Conservation (phyloP, 2,888 invertebrate genomes). For the Venustoraphidia nigricollis region DNA sequence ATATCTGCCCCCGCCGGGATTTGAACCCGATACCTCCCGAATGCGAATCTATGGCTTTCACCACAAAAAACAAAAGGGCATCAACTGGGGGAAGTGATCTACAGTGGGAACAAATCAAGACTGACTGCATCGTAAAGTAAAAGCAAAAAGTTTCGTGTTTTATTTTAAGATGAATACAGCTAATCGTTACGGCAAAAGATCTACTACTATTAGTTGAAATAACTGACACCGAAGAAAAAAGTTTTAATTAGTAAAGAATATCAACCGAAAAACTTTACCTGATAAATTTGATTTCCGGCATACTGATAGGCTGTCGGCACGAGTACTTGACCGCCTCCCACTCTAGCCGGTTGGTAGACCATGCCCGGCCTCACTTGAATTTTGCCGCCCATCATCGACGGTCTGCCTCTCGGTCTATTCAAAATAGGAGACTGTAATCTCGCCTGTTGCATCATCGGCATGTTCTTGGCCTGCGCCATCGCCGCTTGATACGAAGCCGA, state of each 20-base stretch:
- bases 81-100: no score
- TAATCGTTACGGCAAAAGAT: no score
- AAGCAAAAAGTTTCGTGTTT: no score
- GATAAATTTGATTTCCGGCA: conserved; percentile 43
- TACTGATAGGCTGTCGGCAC: conserved; percentile 44
- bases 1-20: no score
- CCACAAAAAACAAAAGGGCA: no score
- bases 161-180: no score
- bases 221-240: background rate
- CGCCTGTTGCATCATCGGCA: conserved; percentile 25
- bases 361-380: conserved; percentile 29
- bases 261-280: conserved; percentile 29
- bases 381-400: conserved; percentile 16
- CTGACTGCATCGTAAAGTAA: no score
- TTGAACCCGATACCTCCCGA: no score
- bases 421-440: conserved; percentile 22
- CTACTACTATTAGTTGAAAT: no score
- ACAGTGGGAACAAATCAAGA: no score
- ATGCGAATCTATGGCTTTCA: no score
- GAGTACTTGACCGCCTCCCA: conserved; percentile 34
- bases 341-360: conserved; percentile 50
- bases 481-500: conserved; percentile 31
- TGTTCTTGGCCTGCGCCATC: conserved; percentile 31
- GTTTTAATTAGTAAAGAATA: background rate
- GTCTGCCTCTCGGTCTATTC: conserved; percentile 25